Base-by-base conservation (phyloP, 2,888 invertebrate genomes). In the Rhyacophila evoluta region DNA sequence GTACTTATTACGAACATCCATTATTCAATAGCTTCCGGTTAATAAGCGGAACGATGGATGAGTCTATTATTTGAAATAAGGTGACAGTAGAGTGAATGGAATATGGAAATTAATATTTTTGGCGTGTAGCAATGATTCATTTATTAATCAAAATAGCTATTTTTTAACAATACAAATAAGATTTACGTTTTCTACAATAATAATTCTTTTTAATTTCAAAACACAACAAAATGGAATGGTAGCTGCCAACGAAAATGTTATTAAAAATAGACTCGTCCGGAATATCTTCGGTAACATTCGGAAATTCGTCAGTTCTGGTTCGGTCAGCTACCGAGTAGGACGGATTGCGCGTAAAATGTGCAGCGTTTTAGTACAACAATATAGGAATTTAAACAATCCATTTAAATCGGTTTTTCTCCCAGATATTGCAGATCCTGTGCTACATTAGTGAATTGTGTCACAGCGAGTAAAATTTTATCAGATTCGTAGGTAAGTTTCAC, bases 231-330 rank as follows among this genome's bases (percentile, higher is more conserved):
- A 76, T 55, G 55, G 72, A 76, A 78, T 78, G 79, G 79, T 74
- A 72, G 77, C 75, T 76, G 81, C 81, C 81, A 79, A 76, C 75
- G 72, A 74, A 74, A 77, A 81, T 81, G 81, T 79, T 79, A 79
- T 79, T 81, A 79, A 79, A 79, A 78, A 81, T 82, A 81, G 82
- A 80, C 82, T 81, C 82, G 82, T 79, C 82, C 80, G 79, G 70
- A 38, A 77, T 77, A 81, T 82, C 79, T 80, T 80, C 80, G 75
- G 80, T 72, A 38, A 75, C 79, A 74, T 77, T 84, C 83, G 84
- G 79, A 33, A 33, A 33, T 75, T 84, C 83, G 84, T 88, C 90
- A 91, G 91, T 91, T 91, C 90, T 91, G 90, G 89, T 90, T 89
- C 88, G 88, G 88, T 89, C 87, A 89, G 86, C 87, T 87, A 87